Base-by-base conservation (phyloP, 2,797 vertebrate species). In the Clarias platycephalus region DNA sequence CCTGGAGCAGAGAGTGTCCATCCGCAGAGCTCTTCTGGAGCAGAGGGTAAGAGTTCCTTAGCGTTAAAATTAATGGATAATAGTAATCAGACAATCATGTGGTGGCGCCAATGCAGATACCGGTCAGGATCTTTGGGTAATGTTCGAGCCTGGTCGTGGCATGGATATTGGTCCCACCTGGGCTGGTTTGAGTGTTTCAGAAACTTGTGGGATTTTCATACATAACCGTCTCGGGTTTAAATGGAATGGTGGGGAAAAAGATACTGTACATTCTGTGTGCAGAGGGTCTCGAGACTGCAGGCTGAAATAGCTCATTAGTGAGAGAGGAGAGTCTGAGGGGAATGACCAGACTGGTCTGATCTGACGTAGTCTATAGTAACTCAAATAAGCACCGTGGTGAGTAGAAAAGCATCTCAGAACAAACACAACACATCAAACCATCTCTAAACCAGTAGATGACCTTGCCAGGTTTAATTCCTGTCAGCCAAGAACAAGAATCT, bases 1-100 rank as follows among this genome's bases (percentile, higher is more conserved):
- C 91, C 94, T 97, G 93, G 97, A 97, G 85, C 97, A 97, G 92
- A 94, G 96, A 62, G 97, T 97, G 49, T 97, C 97, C 79, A 95
- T 97, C 90, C 95, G 97, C 89, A 93, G 97, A 8, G 97, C 96
- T 0, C 93, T 98, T 88, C 93, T 98, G 88, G 97, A 98, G 90
- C 97, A 97, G 90, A 95, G 96, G 94, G 97, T 97, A 83, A 87
- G 82, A 3, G 53, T 84, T 40, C 57, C 31, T 58, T 77, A 34
- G 20, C 74, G 5, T 22, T 34, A 57, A 34, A 31, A 13, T 77
- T 3, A 60, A 60, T 15, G 20, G 8, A 24, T 58, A 24, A 24
- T 12, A 22, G 72, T 55, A 75, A 75, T 37, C 13, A 49, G 40
- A 13, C 22, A 44, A 71, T n/a, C 24, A 44, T 49, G 24, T 44